Evolutionary conservation across 2,113 vertebrate species (phyloP).

Genomic region (Mesembrinibis cayennensis): DNA sequence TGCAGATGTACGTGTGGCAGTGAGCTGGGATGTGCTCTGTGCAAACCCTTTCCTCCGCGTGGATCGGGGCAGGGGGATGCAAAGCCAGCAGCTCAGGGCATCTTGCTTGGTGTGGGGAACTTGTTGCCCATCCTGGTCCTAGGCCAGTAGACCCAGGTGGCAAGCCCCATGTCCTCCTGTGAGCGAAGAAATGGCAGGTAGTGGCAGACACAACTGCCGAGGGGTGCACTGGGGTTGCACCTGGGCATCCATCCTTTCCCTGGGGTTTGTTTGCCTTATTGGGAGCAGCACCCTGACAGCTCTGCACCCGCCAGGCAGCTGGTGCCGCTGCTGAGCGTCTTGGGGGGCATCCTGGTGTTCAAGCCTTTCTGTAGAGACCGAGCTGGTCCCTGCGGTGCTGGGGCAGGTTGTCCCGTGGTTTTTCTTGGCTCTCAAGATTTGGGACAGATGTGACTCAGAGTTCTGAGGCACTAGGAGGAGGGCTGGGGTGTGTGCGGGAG

Average conservation of each 20-base stretch:
- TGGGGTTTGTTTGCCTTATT: background rate
- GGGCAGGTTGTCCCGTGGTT: background rate
- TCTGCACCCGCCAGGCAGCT: background rate
- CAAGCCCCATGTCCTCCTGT: background rate
- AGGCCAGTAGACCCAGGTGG: background rate
- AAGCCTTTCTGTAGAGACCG: background rate
- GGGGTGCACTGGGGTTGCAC: background rate
- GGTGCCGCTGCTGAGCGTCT: background rate
- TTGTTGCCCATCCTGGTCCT: background rate
- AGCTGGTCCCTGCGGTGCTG: background rate
- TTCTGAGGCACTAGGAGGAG: background rate
- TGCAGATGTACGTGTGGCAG: background rate
- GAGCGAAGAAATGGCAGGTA: background rate
- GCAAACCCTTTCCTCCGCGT: background rate
- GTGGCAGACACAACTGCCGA: background rate
- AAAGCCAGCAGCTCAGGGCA: background rate
- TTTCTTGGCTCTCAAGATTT: conserved; percentile 32
- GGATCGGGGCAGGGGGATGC: background rate
- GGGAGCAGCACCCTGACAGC: background rate
- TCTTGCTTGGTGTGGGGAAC: background rate
- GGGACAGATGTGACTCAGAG: background rate
- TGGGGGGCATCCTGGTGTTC: background rate
- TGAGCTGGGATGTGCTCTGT: background rate
- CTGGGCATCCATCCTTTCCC: background rate
- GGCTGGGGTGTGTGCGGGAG: background rate